Percentiles rank a stretch among this genome's conserved stretches.
Evolutionary conservation across 2,888 invertebrate genomes (phyloP).

Genomic region (Busseola fusca): DNA sequence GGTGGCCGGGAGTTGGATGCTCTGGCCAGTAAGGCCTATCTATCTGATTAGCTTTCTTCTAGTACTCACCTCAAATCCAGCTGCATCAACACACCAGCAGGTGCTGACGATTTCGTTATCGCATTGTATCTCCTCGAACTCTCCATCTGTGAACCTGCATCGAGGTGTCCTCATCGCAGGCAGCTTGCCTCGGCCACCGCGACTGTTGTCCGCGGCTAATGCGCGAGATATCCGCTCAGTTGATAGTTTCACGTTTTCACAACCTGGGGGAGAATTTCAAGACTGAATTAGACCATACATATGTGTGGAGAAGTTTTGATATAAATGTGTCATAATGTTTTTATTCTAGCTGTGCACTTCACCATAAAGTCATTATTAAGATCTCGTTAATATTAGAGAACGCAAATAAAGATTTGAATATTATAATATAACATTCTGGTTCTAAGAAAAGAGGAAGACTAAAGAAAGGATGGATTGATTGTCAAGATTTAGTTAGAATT

Average conservation of each 20-base stretch:
- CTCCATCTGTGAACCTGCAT: slow-evolving; percentile 92
- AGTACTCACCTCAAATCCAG: slow-evolving; percentile 91
- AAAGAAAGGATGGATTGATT: not conserved
- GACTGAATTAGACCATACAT: not conserved
- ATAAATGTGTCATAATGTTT: not conserved
- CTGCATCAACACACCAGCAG: slow-evolving; percentile 95
- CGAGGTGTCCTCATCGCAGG: slow-evolving; percentile 91
- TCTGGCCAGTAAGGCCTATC: not conserved
- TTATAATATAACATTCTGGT: not conserved
- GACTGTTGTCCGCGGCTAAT: slow-evolving; percentile 87
- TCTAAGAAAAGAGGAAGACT: not conserved
- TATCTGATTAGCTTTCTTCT: not conserved
- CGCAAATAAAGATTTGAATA: not conserved
- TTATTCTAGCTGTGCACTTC: not conserved
- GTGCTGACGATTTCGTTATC: slow-evolving; percentile 91
- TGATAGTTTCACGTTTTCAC: slow-evolving; percentile 83
- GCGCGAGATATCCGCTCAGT: slow-evolving; percentile 84
- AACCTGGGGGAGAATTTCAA: slow-evolving; percentile 69
- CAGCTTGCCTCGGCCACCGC: slow-evolving; percentile 90
- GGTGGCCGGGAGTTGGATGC: too few species aligned
- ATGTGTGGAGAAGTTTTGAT: not conserved
- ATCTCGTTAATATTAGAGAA: not conserved
- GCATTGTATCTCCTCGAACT: slow-evolving; percentile 94
- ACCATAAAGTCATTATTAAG: not conserved
- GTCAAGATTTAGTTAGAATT: not conserved